Evolutionary conservation across 2,888 invertebrate species (phyloP), one percentile per base, ranked within the genome.

Genomic region (Ypsolopha scabrella): DNA sequence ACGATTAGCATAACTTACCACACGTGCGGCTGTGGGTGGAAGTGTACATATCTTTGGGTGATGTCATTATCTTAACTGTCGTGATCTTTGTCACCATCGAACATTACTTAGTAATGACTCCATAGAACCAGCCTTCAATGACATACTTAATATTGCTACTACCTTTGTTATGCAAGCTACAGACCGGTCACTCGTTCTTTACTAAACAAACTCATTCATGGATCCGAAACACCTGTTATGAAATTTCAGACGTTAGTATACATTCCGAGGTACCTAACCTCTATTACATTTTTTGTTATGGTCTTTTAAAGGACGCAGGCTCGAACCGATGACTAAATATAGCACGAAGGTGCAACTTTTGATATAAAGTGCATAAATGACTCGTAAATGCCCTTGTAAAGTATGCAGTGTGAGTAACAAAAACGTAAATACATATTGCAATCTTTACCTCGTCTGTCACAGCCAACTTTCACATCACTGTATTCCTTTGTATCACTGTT

Each of bases 1-100:
- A 38, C 2, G 13, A 51, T 50, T 52, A 51, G 48, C 55, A 56
- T 62, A 65, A 64, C 62, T 67, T 65, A 62, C 65, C 62, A 70
- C 82, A 80, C 79, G 80, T 79, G 82, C 66, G 59, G 10, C 56
- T 61, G 82, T 81, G 75, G 80, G 83, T 69, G 80, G 68, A 72
- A 75, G 75, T 69, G 67, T 69, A 73, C 74, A 73, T 24, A 43
- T 24, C 43, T 39, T 39, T 10, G 52, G 63, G 67, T 85, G 85
- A 85, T 83, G 83, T 83, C 85, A 85, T 80, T 75, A 45, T 13
- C 62, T 64, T 61, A 62, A 59, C 70, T 69, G 67, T 69, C 58
- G 67, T 64, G 68, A 75, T 71, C 65, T 72, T 70, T 73, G 74
- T 68, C 75, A 73, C 67, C 66, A 65, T 68, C 65, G 35, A 24